Evolutionary conservation across 2,113 vertebrate species (phyloP).

Genomic region (Phylloscopus trochiloides): DNA sequence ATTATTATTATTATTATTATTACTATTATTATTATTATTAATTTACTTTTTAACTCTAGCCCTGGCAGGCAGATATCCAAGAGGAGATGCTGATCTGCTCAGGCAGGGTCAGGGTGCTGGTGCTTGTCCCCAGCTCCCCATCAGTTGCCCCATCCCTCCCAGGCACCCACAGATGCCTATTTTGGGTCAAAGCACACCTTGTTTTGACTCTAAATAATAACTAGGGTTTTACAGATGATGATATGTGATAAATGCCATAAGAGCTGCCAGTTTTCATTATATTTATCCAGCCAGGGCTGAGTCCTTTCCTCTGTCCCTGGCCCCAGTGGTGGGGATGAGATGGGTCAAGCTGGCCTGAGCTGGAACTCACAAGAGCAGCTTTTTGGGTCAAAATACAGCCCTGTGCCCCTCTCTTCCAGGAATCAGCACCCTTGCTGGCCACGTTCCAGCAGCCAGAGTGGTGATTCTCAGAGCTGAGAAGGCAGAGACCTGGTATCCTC

Average conservation of each 20-base stretch:
- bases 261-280: background rate
- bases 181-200: background rate
- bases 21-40: background rate
- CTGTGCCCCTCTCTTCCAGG: accelerated
- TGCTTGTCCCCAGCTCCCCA: background rate
- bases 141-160: background rate
- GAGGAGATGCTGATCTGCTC: background rate
- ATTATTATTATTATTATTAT: too few species aligned
- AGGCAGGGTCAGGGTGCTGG: background rate
- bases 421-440: background rate
- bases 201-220: background rate
- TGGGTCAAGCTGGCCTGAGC: background rate
- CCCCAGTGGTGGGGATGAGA: background rate
- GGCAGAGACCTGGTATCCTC: background rate
- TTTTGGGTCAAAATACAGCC: background rate
- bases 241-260: background rate
- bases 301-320: background rate
- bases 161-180: background rate
- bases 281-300: background rate
- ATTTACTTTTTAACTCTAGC: background rate
- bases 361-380: background rate
- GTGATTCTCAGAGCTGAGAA: background rate
- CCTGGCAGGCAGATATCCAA: background rate
- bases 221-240: background rate
- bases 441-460: accelerated